Evolutionary conservation across 2,888 invertebrate genomes (phyloP).

Genomic region (Ophion slaviceki): DNA sequence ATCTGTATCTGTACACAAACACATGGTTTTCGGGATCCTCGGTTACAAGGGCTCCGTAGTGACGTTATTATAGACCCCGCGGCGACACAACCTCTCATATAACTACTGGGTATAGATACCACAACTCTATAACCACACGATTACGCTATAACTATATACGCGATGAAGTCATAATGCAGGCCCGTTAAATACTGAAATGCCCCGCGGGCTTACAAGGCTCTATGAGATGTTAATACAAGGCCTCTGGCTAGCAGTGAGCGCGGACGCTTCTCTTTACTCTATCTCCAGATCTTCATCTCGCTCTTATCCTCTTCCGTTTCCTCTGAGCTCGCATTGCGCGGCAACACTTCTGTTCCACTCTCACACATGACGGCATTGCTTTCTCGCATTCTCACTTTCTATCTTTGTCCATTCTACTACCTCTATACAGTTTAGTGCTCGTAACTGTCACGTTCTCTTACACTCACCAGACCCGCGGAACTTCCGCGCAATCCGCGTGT

Average conservation of each 20-base stretch:
- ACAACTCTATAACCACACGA: constrained; percentile 15
- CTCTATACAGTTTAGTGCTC: constrained; percentile 45
- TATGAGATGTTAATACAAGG: constrained; percentile 79
- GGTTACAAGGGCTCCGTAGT: constrained; percentile 44
- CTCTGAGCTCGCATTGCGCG: not conserved
- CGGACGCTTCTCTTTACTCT: constrained; percentile 59
- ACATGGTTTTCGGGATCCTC: constrained; percentile 32
- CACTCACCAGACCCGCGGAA: constrained; percentile 15
- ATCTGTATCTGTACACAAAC: not conserved
- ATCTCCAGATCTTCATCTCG: constrained; percentile 49
- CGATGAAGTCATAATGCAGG: constrained; percentile 73
- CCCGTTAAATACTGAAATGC: constrained; percentile 80
- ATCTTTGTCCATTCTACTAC: constrained; percentile 48
- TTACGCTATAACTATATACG: constrained; percentile 59
- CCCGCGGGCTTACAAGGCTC: constrained; percentile 74
- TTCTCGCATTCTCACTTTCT: constrained; percentile 40
- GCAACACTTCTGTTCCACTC: constrained; percentile 6
- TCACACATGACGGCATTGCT: constrained; percentile 42
- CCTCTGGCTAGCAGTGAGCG: constrained; percentile 66
- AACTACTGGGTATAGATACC: constrained; percentile 42
- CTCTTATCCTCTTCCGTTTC: constrained; percentile 44
- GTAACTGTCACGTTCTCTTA: constrained; percentile 49
- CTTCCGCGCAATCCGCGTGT: not conserved
- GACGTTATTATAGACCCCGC: constrained; percentile 52
- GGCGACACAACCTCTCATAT: constrained; percentile 46